phyloP scores from a whole-genome alignment of 2,797 vertebrate species.

The Microctenopoma stevenorrisi region DNA sequence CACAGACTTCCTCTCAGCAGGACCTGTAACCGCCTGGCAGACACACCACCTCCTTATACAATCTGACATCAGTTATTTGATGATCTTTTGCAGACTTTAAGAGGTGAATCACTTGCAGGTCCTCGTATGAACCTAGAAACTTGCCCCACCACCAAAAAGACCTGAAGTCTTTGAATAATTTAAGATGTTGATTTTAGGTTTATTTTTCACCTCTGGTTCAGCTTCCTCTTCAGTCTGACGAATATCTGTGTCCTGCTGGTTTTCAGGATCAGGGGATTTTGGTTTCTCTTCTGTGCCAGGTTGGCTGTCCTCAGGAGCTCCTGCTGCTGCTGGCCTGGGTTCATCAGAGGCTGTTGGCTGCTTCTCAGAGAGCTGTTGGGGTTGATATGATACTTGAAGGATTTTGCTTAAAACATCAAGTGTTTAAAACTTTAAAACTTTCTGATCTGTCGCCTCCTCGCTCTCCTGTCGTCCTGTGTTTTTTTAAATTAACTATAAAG shows the following conservation, averaged over 20 bases:
- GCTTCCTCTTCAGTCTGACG: slow-evolving; percentile 15
- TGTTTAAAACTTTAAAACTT: background rate
- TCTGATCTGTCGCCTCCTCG: background rate
- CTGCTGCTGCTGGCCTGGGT: background rate
- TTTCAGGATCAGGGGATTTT: slow-evolving; percentile 30
- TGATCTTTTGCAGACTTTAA: background rate
- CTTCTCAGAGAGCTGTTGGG: slow-evolving; percentile 44
- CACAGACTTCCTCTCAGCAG: slow-evolving; percentile 9
- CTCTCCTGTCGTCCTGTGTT: background rate
- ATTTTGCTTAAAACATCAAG: slow-evolving; percentile 19
- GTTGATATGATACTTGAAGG: slow-evolving; percentile 13
- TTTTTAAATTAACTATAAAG: background rate
- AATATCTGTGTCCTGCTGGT: slow-evolving; percentile 20
- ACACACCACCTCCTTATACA: slow-evolving; percentile 43
- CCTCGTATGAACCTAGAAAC: background rate
- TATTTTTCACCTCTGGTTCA: slow-evolving; percentile 54
- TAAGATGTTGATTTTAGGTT: too few relatives aligned
- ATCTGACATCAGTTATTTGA: slow-evolving; percentile 10
- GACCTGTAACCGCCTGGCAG: slow-evolving; percentile 40
- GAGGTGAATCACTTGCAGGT: slow-evolving; percentile 2
- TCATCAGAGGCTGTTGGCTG: slow-evolving; percentile 8
- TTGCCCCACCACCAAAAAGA: background rate
- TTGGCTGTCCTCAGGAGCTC: slow-evolving; percentile 28
- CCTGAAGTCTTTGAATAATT: background rate
- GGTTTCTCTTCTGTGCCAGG: slow-evolving; percentile 33